Percentiles rank a stretch among this genome's conserved stretches.
Evolutionary conservation across 2,797 vertebrate species (phyloP).

Genomic region (Toxotes lorentzi): DNA sequence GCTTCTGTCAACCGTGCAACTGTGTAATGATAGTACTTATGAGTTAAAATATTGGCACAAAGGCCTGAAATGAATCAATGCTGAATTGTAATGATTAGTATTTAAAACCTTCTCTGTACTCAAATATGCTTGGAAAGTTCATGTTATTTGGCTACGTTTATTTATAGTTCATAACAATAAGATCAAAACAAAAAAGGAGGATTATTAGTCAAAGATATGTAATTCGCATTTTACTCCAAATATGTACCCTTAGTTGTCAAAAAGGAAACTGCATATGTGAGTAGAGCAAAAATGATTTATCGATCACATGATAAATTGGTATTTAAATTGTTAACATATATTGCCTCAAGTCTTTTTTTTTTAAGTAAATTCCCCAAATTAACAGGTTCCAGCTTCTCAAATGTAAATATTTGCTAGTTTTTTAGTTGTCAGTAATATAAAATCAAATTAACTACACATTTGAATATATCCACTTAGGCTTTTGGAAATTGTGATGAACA

Average conservation of each 20-base stretch:
- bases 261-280: neutral
- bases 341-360: neutral
- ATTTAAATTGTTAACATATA: too few species aligned
- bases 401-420: neutral
- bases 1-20: slow-evolving; percentile 40
- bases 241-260: neutral
- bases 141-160: neutral
- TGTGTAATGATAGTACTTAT: slow-evolving; percentile 40
- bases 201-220: neutral
- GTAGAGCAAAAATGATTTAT: neutral
- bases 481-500: neutral
- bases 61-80: slow-evolving; percentile 12
- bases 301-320: neutral
- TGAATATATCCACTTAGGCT: neutral
- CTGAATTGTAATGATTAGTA: neutral
- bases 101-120: neutral
- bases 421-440: neutral
- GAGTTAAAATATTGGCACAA: slow-evolving; percentile 27
- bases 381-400: neutral
- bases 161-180: neutral
- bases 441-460: neutral
- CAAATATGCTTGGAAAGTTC: neutral
- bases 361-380: neutral
- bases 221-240: neutral
- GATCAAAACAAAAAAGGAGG: neutral